A percentile compares a stretch with the other conserved stretches of the same genome.
These are phyloP conservation scores for Martes martes DNA, from an alignment of 2,113 vertebrate species.

Conservation along the genomic window DNA sequence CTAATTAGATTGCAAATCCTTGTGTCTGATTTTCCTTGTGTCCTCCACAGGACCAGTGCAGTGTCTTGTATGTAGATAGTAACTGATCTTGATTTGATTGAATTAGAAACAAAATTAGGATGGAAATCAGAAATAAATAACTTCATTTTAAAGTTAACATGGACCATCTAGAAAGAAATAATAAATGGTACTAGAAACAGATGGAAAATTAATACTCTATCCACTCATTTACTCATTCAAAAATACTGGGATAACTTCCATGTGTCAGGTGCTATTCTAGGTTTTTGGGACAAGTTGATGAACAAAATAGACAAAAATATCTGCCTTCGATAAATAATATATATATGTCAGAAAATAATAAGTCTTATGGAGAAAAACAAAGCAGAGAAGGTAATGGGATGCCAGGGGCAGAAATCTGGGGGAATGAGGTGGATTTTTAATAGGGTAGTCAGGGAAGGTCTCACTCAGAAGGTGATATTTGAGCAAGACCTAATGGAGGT, in stretches of 20 bases:
- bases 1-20: background rate
- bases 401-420: background rate
- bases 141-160: conserved; percentile 1
- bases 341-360: background rate
- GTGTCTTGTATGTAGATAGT: background rate
- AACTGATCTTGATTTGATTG: background rate
- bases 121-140: conserved; percentile 11
- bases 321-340: background rate
- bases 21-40: background rate
- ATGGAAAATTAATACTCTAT: background rate
- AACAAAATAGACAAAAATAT: background rate
- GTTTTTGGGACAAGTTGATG: background rate
- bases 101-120: background rate
- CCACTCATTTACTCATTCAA: background rate
- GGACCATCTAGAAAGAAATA: background rate
- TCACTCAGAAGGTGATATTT: background rate
- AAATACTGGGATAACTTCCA: background rate
- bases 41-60: background rate
- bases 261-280: background rate
- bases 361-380: background rate
- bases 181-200: background rate
- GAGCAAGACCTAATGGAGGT: background rate
- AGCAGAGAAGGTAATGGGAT: background rate
- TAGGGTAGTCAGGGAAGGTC: background rate
- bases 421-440: background rate